phyloP scores from a whole-genome alignment of 2,797 vertebrate species.

The Lepidocolaptes lacrymiger region DNA sequence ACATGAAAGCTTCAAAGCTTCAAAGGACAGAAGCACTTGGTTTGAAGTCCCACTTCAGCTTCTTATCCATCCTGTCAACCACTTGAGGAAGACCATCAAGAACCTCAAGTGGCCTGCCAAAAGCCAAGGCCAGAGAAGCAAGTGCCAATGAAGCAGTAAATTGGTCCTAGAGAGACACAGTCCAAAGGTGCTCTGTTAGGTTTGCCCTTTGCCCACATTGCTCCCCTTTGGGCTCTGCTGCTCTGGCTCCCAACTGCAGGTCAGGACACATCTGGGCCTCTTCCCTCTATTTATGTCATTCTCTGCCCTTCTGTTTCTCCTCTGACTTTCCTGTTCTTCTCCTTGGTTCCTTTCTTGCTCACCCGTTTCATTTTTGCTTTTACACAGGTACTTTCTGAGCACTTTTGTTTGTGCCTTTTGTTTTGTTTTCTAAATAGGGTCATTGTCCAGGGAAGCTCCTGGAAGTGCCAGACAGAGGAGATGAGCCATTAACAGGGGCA shows the following conservation, averaged over 20 bases:
- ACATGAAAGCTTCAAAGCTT: not conserved
- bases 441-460: not conserved
- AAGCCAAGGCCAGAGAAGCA: not conserved
- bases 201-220: not conserved
- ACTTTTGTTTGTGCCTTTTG: not conserved
- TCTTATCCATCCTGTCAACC: not conserved
- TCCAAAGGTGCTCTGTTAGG: not conserved
- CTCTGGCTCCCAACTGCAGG: not conserved
- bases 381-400: not conserved
- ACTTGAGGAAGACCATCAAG: not conserved
- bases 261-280: not conserved
- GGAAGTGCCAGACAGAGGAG: not conserved
- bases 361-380: not conserved
- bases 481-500: not conserved
- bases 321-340: not conserved
- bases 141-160: not conserved
- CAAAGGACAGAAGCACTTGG: not conserved
- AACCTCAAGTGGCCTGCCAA: not conserved
- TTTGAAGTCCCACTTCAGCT: not conserved
- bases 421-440: not conserved
- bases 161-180: not conserved
- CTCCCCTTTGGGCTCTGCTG: not conserved
- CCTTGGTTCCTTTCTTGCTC: not conserved
- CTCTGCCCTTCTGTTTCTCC: not conserved
- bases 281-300: not conserved